Conservation (phyloP, 2,797 vertebrate genomes). For the Schizothorax lantsangensis region DNA sequence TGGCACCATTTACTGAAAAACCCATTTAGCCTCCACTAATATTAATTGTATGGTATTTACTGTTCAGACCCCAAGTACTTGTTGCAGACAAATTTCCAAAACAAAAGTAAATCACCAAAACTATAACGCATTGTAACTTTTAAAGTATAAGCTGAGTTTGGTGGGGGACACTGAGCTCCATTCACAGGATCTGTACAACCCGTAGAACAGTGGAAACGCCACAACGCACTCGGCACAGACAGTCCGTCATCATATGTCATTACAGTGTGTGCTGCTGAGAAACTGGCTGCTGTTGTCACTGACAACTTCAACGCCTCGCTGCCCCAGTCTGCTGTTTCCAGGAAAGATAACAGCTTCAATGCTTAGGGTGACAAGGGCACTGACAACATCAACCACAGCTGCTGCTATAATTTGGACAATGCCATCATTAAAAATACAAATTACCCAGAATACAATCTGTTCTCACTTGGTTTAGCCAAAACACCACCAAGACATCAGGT, state of each 20-base stretch:
- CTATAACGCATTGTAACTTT: not conserved
- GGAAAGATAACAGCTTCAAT: constrained; percentile 8
- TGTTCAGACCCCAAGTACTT: not conserved
- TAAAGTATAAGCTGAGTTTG: not conserved
- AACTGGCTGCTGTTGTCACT: constrained; percentile 15
- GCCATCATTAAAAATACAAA: constrained; percentile 35
- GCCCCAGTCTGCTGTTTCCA: constrained; percentile 10
- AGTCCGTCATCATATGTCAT: constrained; percentile 10
- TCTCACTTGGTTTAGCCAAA: constrained; percentile 15
- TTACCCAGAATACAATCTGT: constrained; percentile 14
- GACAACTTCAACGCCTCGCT: constrained; percentile 25
- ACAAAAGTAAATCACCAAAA: not conserved
- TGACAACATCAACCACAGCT: constrained; percentile 30
- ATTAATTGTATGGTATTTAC: not conserved
- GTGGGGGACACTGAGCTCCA: not conserved
- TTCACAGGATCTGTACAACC: constrained; percentile 17
- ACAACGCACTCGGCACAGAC: not conserved
- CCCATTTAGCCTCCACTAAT: not conserved
- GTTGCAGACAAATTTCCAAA: not conserved
- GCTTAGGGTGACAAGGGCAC: not conserved
- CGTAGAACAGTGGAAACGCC: not conserved
- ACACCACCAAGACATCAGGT: not conserved
- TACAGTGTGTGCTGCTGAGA: constrained; percentile 1
- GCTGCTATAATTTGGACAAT: constrained; percentile 24
- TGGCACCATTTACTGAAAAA: not conserved